These are phyloP conservation scores for Lamellibrachia columna DNA, from an alignment of 2,888 invertebrate genomes.

Conservation along the genomic window DNA sequence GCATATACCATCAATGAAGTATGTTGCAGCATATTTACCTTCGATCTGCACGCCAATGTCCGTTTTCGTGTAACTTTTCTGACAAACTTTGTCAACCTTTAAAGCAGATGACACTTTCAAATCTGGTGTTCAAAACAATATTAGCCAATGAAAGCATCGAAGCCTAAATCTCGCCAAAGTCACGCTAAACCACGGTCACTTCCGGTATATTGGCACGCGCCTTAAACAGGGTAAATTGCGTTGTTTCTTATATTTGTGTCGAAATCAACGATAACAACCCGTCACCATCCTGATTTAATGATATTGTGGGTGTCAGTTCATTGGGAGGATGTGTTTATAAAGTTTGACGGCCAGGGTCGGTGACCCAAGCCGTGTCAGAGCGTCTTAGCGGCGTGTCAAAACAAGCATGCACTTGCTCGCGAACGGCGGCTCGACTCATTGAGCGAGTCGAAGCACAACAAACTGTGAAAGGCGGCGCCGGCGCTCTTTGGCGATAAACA, in stretches of 20 bases:
- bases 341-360: not conserved
- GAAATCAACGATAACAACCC: not conserved
- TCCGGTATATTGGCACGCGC: not conserved
- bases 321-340: not conserved
- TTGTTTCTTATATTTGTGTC: not conserved
- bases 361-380: not conserved
- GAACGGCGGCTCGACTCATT: not conserved
- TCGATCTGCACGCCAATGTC: constrained; percentile 6
- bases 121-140: constrained; percentile 12
- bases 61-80: not conserved
- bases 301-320: not conserved
- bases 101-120: not conserved
- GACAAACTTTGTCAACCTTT: constrained; percentile 11
- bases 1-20: not conserved
- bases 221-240: not conserved
- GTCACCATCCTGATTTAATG: not conserved
- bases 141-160: not conserved
- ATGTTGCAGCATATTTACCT: not conserved
- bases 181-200: not conserved
- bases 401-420: not conserved
- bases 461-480: not conserved
- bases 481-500: not conserved
- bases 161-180: not conserved
- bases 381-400: not conserved
- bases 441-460: not conserved